Conservation (phyloP, 2,113 vertebrate species). For the Eudyptes chrysolophus region DNA sequence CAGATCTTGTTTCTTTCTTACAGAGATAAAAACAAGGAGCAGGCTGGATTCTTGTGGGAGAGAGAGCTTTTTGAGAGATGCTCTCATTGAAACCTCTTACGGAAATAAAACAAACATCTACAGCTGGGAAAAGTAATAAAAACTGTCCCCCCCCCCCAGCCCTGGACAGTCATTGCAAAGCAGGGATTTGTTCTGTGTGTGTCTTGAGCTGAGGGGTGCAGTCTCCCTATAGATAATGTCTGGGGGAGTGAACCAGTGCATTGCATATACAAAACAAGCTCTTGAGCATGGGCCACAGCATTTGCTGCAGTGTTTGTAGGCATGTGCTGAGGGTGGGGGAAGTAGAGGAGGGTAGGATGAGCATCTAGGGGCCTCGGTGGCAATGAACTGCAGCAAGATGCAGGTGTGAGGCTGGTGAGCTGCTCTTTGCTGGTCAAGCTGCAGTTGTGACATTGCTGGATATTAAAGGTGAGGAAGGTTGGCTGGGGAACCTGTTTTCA, state of each 20-base stretch:
- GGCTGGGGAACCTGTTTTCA: background rate
- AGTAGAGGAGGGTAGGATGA: background rate
- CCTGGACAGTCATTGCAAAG: background rate
- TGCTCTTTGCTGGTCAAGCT: background rate
- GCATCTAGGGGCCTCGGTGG: background rate
- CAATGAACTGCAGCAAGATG: background rate
- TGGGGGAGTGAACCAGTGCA: background rate
- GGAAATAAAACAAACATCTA: background rate
- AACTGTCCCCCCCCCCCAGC: background rate
- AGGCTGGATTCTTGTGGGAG: background rate
- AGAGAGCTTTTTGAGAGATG: background rate
- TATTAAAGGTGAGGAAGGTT: background rate
- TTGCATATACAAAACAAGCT: background rate
- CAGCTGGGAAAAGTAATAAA: background rate
- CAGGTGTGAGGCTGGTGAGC: background rate
- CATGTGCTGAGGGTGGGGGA: background rate
- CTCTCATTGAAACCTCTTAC: background rate
- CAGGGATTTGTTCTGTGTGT: background rate
- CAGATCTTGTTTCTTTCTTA: background rate
- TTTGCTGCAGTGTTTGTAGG: background rate
- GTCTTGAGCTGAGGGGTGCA: background rate
- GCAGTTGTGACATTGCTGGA: background rate
- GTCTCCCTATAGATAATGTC: background rate
- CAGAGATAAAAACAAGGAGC: conserved; percentile 11
- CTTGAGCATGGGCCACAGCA: background rate